phyloP scores from a whole-genome alignment of 2,113 vertebrate genomes.

The Glareola pratincola region DNA sequence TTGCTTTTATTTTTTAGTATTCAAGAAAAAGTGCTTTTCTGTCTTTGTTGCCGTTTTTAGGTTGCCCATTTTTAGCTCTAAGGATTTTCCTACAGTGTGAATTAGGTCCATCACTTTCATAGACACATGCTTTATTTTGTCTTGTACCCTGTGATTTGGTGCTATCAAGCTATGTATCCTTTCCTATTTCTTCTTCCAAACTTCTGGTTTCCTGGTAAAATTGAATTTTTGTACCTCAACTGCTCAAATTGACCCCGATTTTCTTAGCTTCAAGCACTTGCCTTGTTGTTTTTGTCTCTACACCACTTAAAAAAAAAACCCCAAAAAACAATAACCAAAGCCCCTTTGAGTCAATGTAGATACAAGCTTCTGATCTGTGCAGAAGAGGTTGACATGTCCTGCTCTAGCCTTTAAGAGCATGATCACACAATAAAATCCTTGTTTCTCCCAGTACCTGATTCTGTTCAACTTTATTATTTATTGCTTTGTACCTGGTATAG shows the following conservation, averaged over 20 bases:
- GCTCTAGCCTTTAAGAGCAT: neutral
- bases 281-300: neutral
- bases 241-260: neutral
- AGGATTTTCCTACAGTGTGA: neutral
- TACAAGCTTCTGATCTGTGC: neutral
- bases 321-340: neutral
- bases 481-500: neutral
- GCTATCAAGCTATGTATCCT: neutral
- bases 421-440: neutral
- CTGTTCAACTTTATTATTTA: neutral
- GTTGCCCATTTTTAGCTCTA: neutral
- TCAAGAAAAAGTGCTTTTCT: neutral
- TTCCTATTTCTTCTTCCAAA: neutral
- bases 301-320: neutral
- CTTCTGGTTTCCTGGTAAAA: neutral
- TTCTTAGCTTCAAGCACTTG: neutral
- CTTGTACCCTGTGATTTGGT: neutral
- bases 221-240: neutral
- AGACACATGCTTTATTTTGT: neutral
- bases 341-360: neutral
- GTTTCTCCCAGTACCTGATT: neutral
- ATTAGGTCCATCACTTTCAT: neutral
- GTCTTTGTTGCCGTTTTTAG: neutral
- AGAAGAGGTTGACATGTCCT: neutral
- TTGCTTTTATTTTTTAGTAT: neutral